Base-by-base conservation (phyloP, 2,888 invertebrate genomes). In the Ophion obscuratus region DNA sequence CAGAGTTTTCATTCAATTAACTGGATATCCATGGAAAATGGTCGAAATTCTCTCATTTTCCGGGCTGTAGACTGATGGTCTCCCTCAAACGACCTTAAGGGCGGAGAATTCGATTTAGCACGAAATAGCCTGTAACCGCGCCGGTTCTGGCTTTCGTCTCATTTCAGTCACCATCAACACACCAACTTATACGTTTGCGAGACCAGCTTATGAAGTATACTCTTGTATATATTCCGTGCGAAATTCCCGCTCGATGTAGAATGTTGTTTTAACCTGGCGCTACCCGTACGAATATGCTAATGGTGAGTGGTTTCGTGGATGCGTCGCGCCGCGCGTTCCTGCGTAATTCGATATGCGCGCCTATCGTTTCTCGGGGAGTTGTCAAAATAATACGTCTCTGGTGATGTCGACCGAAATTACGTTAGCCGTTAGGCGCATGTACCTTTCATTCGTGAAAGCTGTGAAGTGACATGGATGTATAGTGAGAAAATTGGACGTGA, bases 241-340 rank as follows among this genome's bases (percentile, higher is more conserved):
- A 10, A 20, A 31, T 31, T 36, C 36, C 71, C 10, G 10, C 27
- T 20, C 5, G n/a, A 44, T 24, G 44, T 14, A 66, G 31, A 57
- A 53, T 66, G 53, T 76, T 66, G 53, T 66, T 57, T 53, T 20
- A 76, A 76, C n/a, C 36, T 57, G 76, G 2, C 17, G 17, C 53
- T 70, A 53, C n/a, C 40, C 14, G 17, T 17, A 74, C 24, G 61
- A 40, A 74, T 61, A 61, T 74, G 61, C 31, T 61, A 17, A 36
- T 53, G 53, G 17, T 53, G 53, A 53, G 17, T 53, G 17, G 53
- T 74, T 74, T 24, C 17, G 44, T 44, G 14, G 17, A 17, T 27
- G n/a, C 24, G 17, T 62, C 53, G 17, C 14, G 27, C 17, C 24
- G 3, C 62, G 40, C 14, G 17, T 62, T 17, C n/a, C 10, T 47